Evolutionary conservation across 35 echinoderm and acorn worm genomes (phyloP).

Genomic region (Lytechinus pictus): DNA sequence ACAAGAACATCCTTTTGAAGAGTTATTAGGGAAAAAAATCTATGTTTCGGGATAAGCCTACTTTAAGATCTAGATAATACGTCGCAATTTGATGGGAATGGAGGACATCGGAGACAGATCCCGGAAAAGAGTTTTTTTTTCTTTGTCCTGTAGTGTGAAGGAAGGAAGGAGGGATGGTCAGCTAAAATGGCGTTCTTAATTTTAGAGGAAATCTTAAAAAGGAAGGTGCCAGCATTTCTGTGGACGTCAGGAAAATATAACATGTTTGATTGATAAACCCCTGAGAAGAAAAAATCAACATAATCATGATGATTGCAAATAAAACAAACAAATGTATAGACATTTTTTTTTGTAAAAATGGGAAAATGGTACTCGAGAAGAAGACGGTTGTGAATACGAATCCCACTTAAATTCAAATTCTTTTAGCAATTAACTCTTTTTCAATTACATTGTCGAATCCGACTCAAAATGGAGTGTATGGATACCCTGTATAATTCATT

Average conservation of each 20-base stretch:
- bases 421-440: too few relatives aligned
- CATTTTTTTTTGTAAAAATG: too few relatives aligned
- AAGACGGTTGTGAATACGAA: too few relatives aligned
- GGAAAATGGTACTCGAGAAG: too few relatives aligned
- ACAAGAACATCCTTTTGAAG: conserved; percentile 4
- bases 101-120: neutral
- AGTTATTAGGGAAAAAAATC: neutral
- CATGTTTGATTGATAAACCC: too few relatives aligned
- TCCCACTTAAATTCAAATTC: too few relatives aligned
- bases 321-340: too few relatives aligned
- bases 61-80: neutral
- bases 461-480: too few relatives aligned
- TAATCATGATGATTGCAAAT: too few relatives aligned
- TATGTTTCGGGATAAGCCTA: neutral
- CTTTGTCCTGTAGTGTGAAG: neutral
- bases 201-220: neutral
- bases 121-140: neutral
- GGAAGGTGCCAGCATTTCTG: neutral
- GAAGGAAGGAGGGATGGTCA: neutral
- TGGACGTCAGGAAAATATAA: neutral
- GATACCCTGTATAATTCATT: too few relatives aligned
- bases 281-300: too few relatives aligned
- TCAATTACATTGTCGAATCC: too few relatives aligned
- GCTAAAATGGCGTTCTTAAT: neutral
- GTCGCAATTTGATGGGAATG: neutral